Conservation (phyloP, 2,888 invertebrate genomes). For the Hemithea aestivaria region DNA sequence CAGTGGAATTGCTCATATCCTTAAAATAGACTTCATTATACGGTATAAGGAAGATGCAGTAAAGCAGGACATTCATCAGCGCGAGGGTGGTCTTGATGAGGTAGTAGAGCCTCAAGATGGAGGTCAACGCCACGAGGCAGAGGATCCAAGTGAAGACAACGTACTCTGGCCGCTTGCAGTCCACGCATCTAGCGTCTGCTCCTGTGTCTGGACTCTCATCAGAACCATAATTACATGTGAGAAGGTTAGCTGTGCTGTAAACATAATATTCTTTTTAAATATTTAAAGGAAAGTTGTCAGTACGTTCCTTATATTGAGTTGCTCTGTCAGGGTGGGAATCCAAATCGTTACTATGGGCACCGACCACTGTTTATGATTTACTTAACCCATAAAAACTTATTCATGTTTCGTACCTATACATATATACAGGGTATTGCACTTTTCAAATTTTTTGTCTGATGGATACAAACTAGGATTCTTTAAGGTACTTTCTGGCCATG, state of each 20-base stretch:
- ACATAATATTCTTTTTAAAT: background rate
- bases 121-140: constrained; percentile 93
- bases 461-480: too few species aligned
- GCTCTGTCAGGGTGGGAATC: too few species aligned
- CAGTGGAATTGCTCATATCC: constrained; percentile 29
- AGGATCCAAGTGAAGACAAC: constrained; percentile 96
- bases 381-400: too few species aligned
- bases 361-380: too few species aligned
- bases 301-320: too few species aligned
- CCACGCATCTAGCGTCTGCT: constrained; percentile 23
- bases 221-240: constrained; percentile 51
- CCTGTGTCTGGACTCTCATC: background rate
- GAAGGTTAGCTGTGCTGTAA: constrained; percentile 61
- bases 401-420: too few species aligned
- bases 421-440: too few species aligned
- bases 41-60: constrained; percentile 83
- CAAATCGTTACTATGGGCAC: too few species aligned
- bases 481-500: too few species aligned
- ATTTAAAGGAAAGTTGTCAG: too few species aligned
- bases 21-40: constrained; percentile 77
- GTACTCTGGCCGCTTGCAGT: constrained; percentile 88
- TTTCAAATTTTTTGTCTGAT: too few species aligned
- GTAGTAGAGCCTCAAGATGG: constrained; percentile 94
- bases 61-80: constrained; percentile 85
- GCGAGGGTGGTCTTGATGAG: constrained; percentile 90